Percentiles rank a stretch among this genome's conserved stretches.
Evolutionary conservation across 2,888 invertebrate genomes (phyloP).

Genomic region (Lithophane semibrunnea): DNA sequence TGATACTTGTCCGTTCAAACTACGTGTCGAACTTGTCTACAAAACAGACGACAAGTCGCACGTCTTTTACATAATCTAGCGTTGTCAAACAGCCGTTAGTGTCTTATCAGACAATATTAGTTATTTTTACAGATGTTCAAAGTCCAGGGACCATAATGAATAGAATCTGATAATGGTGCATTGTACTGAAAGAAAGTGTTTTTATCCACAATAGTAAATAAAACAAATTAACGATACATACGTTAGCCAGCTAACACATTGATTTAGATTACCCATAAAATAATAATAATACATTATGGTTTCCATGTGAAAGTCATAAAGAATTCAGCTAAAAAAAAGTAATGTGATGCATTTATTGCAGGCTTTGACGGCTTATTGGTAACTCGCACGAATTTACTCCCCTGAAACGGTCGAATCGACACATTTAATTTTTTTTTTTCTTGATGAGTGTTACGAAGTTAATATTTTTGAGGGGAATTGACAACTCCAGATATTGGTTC

Average conservation of each 20-base stretch:
- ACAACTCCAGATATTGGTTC: too few species aligned
- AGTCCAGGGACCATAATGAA: background rate
- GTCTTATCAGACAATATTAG: background rate
- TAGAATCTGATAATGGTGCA: constrained; percentile 16
- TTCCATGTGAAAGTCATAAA: background rate
- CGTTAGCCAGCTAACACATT: background rate
- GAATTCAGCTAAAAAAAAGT: background rate
- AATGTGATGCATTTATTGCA: background rate
- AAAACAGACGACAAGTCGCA: background rate
- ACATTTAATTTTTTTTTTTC: too few species aligned
- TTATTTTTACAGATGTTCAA: background rate
- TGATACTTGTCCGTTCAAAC: background rate
- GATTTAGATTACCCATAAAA: background rate
- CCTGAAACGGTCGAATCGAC: too few species aligned
- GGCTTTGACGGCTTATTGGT: background rate
- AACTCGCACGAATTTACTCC: too few species aligned
- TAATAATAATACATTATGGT: too few species aligned
- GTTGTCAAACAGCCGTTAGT: background rate
- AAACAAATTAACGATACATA: constrained; percentile 5
- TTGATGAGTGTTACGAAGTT: too few species aligned
- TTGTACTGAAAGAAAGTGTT: constrained; percentile 32
- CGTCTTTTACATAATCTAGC: constrained; percentile 4
- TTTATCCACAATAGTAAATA: constrained; percentile 33
- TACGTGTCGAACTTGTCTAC: background rate
- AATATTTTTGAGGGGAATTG: too few species aligned